Conservation (phyloP, 2,113 vertebrate genomes). For the Periophthalmus modestus region DNA sequence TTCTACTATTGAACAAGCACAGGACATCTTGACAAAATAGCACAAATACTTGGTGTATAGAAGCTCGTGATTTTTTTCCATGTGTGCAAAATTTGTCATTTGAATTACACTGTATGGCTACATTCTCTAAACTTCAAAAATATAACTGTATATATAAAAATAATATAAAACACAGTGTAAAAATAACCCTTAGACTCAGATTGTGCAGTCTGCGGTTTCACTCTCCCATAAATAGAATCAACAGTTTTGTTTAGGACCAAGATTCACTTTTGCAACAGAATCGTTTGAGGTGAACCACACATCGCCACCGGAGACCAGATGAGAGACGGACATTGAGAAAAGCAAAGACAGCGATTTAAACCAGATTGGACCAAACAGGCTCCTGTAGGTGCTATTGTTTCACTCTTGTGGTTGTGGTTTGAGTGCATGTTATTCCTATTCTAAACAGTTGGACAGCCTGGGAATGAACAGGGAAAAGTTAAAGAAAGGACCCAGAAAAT, state of each 20-base stretch:
- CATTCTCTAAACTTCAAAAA: constrained; percentile 13
- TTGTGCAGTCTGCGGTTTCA: constrained; percentile 29
- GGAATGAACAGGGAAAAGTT: constrained; percentile 49
- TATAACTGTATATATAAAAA: constrained; percentile 23
- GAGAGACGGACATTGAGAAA: constrained; percentile 32
- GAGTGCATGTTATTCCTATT: constrained; percentile 44
- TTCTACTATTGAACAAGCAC: not conserved
- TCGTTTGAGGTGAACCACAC: constrained; percentile 70
- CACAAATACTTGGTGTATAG: not conserved
- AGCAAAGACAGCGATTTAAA: constrained; percentile 27
- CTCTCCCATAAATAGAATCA: constrained; percentile 58
- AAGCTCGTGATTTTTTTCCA: not conserved
- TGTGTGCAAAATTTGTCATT: not conserved
- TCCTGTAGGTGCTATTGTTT: constrained; percentile 60
- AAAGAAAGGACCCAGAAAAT: constrained; percentile 46
- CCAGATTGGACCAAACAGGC: constrained; percentile 30
- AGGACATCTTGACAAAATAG: not conserved
- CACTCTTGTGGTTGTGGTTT: constrained; percentile 43
- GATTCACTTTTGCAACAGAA: constrained; percentile 68
- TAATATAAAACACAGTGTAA: constrained; percentile 36
- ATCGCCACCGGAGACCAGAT: constrained; percentile 49
- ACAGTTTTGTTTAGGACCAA: constrained; percentile 59
- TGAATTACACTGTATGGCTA: constrained; percentile 1
- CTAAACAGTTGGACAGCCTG: constrained; percentile 62
- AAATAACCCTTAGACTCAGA: constrained; percentile 37